Conservation (phyloP, 2,888 invertebrate species). For the Drosophila dives region DNA sequence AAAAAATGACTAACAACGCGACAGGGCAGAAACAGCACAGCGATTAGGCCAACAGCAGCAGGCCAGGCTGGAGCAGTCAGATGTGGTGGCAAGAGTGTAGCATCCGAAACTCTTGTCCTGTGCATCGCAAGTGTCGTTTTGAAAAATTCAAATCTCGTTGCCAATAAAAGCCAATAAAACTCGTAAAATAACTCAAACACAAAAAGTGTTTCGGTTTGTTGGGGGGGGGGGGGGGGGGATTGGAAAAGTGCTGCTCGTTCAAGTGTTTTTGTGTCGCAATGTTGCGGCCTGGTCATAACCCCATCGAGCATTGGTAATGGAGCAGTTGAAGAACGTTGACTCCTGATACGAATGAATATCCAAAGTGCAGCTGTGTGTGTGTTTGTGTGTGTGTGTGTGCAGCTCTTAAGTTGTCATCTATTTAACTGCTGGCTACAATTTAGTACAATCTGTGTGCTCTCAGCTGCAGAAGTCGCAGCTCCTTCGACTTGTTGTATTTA, state of each 20-base stretch:
- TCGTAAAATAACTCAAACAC: slow-evolving; percentile 79
- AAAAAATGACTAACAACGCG: slow-evolving; percentile 83
- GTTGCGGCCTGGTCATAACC: slow-evolving; percentile 68
- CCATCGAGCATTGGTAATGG: slow-evolving; percentile 43
- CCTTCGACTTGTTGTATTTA: slow-evolving; percentile 41
- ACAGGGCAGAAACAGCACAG: slow-evolving; percentile 39
- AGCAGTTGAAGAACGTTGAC: slow-evolving; percentile 53
- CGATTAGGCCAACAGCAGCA: slow-evolving; percentile 40
- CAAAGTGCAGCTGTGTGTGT: slow-evolving; percentile 20
- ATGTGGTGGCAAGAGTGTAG: slow-evolving; percentile 1
- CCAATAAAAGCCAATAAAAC: slow-evolving; percentile 82
- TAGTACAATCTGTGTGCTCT: slow-evolving; percentile 6
- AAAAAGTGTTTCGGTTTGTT: slow-evolving; percentile 23
- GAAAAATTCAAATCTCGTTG: slow-evolving; percentile 79
- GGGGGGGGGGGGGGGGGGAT: neutral
- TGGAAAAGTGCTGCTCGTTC: slow-evolving; percentile 41
- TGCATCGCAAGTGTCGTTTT: slow-evolving; percentile 68
- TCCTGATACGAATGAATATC: slow-evolving; percentile 17
- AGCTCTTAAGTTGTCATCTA: slow-evolving; percentile 41
- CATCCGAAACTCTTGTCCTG: slow-evolving; percentile 24
- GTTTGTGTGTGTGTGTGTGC: slow-evolving; percentile 5
- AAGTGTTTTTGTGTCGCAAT: slow-evolving; percentile 77
- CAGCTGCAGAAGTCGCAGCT: slow-evolving; percentile 15
- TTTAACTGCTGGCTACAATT: slow-evolving; percentile 40
- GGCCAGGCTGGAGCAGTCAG: slow-evolving; percentile 6